Evolutionary conservation across 2,113 vertebrate genomes (phyloP).

Genomic region (Otolemur garnettii): DNA sequence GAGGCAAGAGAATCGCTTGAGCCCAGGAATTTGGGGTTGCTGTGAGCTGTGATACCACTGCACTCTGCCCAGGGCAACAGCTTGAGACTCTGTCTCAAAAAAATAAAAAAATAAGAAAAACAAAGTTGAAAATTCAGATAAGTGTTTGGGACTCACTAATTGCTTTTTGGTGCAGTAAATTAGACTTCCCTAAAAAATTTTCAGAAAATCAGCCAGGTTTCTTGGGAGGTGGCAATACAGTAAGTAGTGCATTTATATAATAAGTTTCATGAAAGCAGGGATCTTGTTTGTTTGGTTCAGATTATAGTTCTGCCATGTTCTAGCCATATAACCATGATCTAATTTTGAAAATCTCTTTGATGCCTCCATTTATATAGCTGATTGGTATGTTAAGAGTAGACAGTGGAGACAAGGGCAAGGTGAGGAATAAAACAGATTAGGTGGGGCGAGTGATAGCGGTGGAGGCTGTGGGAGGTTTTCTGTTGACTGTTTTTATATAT

Average conservation of each 20-base stretch:
- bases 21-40: too few relatives aligned
- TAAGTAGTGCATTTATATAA: background rate
- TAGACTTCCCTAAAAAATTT: conserved; percentile 5
- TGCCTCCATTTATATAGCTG: background rate
- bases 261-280: background rate
- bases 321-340: background rate
- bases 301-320: conserved; percentile 29
- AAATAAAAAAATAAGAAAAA: background rate
- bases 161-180: conserved; percentile 42
- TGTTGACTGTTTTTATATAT: background rate
- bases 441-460: background rate
- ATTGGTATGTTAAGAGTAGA: background rate
- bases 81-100: too few relatives aligned
- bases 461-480: background rate
- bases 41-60: too few relatives aligned
- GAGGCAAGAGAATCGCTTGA: too few relatives aligned
- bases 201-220: conserved; percentile 29
- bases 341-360: conserved; percentile 46
- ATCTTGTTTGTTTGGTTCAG: background rate
- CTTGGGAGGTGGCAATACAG: conserved; percentile 2
- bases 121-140: conserved; percentile 54
- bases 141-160: background rate
- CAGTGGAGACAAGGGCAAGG: background rate
- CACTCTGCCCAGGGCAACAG: too few relatives aligned
- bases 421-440: background rate